Conservation (phyloP, 2,888 invertebrate genomes). For the Agriotes lineatus region DNA sequence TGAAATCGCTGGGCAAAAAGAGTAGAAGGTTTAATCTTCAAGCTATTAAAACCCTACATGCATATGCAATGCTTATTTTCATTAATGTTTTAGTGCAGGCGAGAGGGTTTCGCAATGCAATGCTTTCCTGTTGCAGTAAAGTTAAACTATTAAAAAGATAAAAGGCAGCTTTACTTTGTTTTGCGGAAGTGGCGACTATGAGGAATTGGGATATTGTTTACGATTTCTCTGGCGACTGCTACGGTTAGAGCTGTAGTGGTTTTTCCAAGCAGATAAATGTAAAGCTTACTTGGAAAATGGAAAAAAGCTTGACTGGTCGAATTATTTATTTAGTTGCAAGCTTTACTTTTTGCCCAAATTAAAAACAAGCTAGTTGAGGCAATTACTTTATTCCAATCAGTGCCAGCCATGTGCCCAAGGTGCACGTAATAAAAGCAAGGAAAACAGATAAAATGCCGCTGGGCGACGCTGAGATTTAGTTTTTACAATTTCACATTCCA, state of each 20-base stretch:
- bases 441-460: not conserved
- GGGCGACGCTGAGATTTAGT: not conserved
- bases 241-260: no score
- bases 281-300: no score
- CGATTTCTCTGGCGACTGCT: no score
- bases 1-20: not conserved
- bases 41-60: not conserved
- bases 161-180: not conserved
- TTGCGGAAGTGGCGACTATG: not conserved
- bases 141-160: not conserved
- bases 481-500: not conserved
- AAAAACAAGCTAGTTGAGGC: not conserved
- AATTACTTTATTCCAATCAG: not conserved
- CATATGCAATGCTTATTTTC: not conserved
- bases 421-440: not conserved
- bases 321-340: no score
- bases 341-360: not conserved
- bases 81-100: not conserved
- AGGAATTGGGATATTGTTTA: not conserved
- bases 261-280: no score
- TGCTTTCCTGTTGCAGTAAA: constrained; percentile 13
- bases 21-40: not conserved
- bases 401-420: not conserved
- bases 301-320: no score
- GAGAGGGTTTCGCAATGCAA: not conserved